Percentiles rank a stretch among this genome's conserved stretches.
Conservation (phyloP, 1,140 invertebrate species). For the Diorhabda elongata region DNA sequence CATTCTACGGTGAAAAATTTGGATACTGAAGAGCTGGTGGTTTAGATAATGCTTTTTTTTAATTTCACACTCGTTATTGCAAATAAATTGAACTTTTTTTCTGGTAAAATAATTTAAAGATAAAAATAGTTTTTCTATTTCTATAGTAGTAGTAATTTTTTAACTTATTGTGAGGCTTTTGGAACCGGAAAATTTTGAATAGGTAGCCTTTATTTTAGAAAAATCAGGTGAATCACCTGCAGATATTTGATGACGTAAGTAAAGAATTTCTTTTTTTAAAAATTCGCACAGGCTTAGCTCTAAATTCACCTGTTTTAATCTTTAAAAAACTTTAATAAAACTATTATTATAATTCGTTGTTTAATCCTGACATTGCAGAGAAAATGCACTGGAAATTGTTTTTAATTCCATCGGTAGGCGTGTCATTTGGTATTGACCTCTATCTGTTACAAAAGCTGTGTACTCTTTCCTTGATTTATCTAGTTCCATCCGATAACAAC, state of each 20-base stretch:
- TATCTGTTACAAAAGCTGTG: slow-evolving; percentile 38
- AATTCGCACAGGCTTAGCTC: slow-evolving; percentile 51
- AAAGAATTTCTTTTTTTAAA: slow-evolving; percentile 45
- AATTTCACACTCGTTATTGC: slow-evolving; percentile 24
- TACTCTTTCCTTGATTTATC: slow-evolving; percentile 34
- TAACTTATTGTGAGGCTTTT: too few species aligned
- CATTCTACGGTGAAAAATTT: slow-evolving; percentile 30
- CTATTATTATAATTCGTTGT: slow-evolving; percentile 35
- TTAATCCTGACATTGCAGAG: slow-evolving; percentile 31
- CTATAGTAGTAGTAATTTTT: too few species aligned
- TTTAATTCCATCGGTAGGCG: slow-evolving; percentile 33
- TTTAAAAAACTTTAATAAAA: slow-evolving; percentile 25
- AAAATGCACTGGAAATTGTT: slow-evolving; percentile 32
- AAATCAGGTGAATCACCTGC: too few species aligned
- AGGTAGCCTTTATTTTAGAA: slow-evolving; percentile 28
- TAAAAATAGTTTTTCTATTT: slow-evolving; percentile 20
- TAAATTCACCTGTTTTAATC: slow-evolving; percentile 42
- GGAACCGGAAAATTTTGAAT: too few species aligned
- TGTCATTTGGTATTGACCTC: slow-evolving; percentile 34
- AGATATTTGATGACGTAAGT: slow-evolving; percentile 49
- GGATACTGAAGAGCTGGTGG: slow-evolving; percentile 43
- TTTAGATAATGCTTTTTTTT: slow-evolving; percentile 38
- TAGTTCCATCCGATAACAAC: slow-evolving; percentile 49
- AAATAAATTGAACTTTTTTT: slow-evolving; percentile 32
- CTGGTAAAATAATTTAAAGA: slow-evolving; percentile 37